A percentile compares a stretch with the other conserved stretches of the same genome.
Conservation (phyloP, 2,888 invertebrate species). For the Polydrusus pterygomalis region DNA sequence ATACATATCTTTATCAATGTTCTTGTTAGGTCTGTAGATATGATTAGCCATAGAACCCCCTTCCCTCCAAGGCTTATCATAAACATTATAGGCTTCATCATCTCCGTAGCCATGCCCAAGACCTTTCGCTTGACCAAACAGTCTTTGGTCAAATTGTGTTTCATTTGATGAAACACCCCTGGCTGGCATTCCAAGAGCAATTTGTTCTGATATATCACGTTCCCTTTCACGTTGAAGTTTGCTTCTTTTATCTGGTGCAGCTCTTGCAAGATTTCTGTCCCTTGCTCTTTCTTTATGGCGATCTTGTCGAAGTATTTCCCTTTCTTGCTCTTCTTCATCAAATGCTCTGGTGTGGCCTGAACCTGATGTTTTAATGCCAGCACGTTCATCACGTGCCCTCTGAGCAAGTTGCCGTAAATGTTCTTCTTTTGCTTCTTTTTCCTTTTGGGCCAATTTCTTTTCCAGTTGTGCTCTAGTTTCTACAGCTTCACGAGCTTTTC, state of each 20-base stretch:
- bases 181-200: slow-evolving; percentile 96
- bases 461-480: slow-evolving; percentile 97
- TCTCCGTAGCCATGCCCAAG: slow-evolving; percentile 94
- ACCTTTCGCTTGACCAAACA: slow-evolving; percentile 95
- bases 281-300: slow-evolving; percentile 93
- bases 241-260: slow-evolving; percentile 95
- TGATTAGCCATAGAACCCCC: slow-evolving; percentile 88
- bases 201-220: slow-evolving; percentile 98
- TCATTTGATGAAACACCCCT: slow-evolving; percentile 83
- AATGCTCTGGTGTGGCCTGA: slow-evolving; percentile 54
- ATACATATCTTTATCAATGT: slow-evolving; percentile 92
- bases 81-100: slow-evolving; percentile 98
- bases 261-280: slow-evolving; percentile 93
- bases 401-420: slow-evolving; percentile 94
- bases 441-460: slow-evolving; percentile 96
- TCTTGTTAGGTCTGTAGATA: slow-evolving; percentile 91
- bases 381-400: slow-evolving; percentile 95
- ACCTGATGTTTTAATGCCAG: slow-evolving; percentile 79
- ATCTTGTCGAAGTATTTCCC: slow-evolving; percentile 91
- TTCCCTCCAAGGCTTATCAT: slow-evolving; percentile 98
- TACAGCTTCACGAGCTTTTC: slow-evolving; percentile 97
- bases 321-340: slow-evolving; percentile 84
- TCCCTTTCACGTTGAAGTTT: slow-evolving; percentile 93
- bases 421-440: slow-evolving; percentile 98
- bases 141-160: slow-evolving; percentile 93